Conservation (phyloP, 2,888 invertebrate genomes). For the Sinelater perroti region DNA sequence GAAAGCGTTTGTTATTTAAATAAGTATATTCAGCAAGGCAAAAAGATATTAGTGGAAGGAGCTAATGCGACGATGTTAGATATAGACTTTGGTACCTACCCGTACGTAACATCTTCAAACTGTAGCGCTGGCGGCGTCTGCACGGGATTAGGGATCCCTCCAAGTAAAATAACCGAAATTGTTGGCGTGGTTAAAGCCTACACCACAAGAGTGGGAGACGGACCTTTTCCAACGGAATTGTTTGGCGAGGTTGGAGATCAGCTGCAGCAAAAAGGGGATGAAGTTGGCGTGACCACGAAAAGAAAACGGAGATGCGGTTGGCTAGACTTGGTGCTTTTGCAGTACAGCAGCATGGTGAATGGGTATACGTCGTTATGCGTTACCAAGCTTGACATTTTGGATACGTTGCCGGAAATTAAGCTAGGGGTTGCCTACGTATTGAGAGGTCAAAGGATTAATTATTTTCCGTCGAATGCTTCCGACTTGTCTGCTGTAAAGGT, state of each 20-base stretch:
- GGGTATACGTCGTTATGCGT: conserved; percentile 93
- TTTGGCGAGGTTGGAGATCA: conserved; percentile 77
- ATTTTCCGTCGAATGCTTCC: conserved; percentile 83
- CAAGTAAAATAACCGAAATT: conserved; percentile 87
- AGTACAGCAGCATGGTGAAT: conserved; percentile 93
- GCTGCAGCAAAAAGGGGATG: conserved; percentile 81
- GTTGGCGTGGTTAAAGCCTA: conserved; percentile 98
- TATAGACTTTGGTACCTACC: conserved; percentile 99
- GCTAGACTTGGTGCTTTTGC: conserved; percentile 91
- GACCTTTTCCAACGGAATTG: conserved; percentile 97
- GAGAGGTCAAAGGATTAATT: conserved; percentile 80
- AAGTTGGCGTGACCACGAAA: conserved; percentile 94
- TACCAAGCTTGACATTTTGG: conserved; percentile 97
- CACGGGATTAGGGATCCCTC: conserved; percentile 94
- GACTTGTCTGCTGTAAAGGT: conserved; percentile 71
- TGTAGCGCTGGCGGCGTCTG: conserved; percentile 99
- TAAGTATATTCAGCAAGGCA: conserved; percentile 76
- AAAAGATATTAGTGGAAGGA: conserved; percentile 92
- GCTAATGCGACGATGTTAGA: conserved; percentile 99
- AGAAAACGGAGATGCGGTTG: conserved; percentile 96
- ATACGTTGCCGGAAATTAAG: conserved; percentile 74
- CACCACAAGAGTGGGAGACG: conserved; percentile 97
- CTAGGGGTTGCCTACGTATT: conserved; percentile 76
- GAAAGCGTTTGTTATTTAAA: conserved; percentile 93
- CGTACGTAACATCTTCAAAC: conserved; percentile 99